Conservation (phyloP, 1,140 invertebrate species). For the Propsilocerus akamusi region DNA sequence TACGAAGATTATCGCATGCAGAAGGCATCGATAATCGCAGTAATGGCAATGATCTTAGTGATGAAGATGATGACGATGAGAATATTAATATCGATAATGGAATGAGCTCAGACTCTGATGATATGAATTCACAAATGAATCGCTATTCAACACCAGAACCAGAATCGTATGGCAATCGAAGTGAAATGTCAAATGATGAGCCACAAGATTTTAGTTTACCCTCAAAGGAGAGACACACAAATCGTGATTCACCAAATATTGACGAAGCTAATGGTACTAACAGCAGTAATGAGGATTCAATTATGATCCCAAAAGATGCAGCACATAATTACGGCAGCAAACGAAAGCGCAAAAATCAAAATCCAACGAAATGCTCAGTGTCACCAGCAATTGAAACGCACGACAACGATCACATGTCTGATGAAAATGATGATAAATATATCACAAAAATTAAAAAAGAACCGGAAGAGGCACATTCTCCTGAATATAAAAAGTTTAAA, state of each 20-base stretch:
- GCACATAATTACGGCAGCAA: conserved; percentile 30
- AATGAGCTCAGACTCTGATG: conserved; percentile 17
- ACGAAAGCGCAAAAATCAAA: conserved; percentile 78
- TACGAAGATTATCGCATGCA: conserved; percentile 11
- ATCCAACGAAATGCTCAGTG: conserved; percentile 62
- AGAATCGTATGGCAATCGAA: conserved; percentile 14
- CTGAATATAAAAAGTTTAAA: conserved; percentile 17
- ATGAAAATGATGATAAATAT: conserved; percentile 4
- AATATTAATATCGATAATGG: conserved; percentile 27
- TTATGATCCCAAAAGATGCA: conserved; percentile 25
- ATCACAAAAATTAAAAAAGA: conserved; percentile 15
- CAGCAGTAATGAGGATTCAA: conserved; percentile 58
- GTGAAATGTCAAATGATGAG: conserved; percentile 22
- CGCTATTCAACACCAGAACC: conserved; percentile 19
- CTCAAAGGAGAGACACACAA: conserved; percentile 34
- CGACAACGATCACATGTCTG: conserved; percentile 6
- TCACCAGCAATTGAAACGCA: conserved; percentile 12
- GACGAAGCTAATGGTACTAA: conserved; percentile 47
- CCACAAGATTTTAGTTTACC: conserved; percentile 40
- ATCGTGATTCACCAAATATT: conserved; percentile 37
- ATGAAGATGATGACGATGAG: conserved; percentile 45
- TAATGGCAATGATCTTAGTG: conserved; percentile 32
- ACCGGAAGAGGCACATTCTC: conserved; percentile 14
- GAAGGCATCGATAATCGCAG: conserved; percentile 27
- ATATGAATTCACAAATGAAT: conserved; percentile 16